phyloP scores from a whole-genome alignment of 2,888 invertebrate species.

The Electrophaes corylata region DNA sequence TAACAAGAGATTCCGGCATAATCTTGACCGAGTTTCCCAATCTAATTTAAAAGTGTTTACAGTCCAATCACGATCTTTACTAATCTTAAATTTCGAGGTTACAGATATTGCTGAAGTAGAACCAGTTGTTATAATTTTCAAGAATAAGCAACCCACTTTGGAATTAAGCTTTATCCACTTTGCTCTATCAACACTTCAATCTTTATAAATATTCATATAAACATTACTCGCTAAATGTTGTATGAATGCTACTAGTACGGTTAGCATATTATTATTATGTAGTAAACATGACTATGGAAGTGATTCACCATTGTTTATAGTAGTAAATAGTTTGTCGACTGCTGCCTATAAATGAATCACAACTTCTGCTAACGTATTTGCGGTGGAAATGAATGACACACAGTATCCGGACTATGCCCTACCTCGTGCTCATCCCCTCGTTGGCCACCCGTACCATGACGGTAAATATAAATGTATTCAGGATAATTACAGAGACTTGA shows the following conservation, averaged over 20 bases:
- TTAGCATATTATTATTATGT: slow-evolving; percentile 39
- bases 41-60: slow-evolving; percentile 53
- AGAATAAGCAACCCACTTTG: slow-evolving; percentile 22
- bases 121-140: slow-evolving; percentile 37
- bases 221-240: slow-evolving; percentile 23
- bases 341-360: slow-evolving; percentile 39
- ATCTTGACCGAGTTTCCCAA: slow-evolving; percentile 42
- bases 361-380: slow-evolving; percentile 28
- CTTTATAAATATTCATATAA: slow-evolving; percentile 28
- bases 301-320: slow-evolving; percentile 43
- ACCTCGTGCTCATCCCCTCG: slow-evolving; percentile 25
- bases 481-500: slow-evolving; percentile 67
- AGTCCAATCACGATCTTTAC: slow-evolving; percentile 49
- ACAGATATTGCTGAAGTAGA: slow-evolving; percentile 34
- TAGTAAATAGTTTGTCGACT: slow-evolving; percentile 37
- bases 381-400: slow-evolving; percentile 36
- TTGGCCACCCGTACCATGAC: slow-evolving; percentile 37
- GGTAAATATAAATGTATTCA: slow-evolving; percentile 59
- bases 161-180: slow-evolving; percentile 11
- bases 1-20: slow-evolving; percentile 22
- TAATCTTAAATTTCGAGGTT: slow-evolving; percentile 49
- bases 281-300: slow-evolving; percentile 18
- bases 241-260: slow-evolving; percentile 23
- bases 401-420: slow-evolving; percentile 24
- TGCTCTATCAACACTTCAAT: slow-evolving; percentile 16